phyloP scores from a whole-genome alignment of 92 coral and sea anemone genomes.

The Plumapathes pennacea region DNA sequence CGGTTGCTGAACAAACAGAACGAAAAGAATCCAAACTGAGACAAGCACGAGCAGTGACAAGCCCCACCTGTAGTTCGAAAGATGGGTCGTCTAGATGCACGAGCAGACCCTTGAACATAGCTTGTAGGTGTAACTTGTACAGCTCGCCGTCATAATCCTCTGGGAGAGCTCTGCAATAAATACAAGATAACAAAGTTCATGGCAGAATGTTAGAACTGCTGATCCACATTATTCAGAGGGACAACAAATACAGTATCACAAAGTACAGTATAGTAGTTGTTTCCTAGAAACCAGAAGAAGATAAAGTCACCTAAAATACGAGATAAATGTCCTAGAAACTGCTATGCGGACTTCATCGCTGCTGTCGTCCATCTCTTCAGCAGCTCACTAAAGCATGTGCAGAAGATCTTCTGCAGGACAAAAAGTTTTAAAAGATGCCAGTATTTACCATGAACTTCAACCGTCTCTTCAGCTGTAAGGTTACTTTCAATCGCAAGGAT shows the following conservation, averaged over 20 bases:
- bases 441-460: neutral
- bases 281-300: too few species aligned
- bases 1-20: too few species aligned
- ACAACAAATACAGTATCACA: too few species aligned
- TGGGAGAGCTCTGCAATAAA: slow-evolving; percentile 76
- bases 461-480: too few species aligned
- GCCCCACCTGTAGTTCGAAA: slow-evolving; percentile 83
- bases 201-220: too few species aligned
- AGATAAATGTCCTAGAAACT: slow-evolving; percentile 82
- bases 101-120: slow-evolving; percentile 91
- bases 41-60: too few species aligned
- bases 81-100: slow-evolving; percentile 93
- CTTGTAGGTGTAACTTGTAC: slow-evolving; percentile 92
- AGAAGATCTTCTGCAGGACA: slow-evolving; percentile 68
- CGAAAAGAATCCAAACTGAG: too few species aligned
- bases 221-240: too few species aligned
- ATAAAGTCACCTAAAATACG: slow-evolving; percentile 84
- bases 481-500: neutral
- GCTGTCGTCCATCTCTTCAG: slow-evolving; percentile 98
- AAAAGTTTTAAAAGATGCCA: too few species aligned
- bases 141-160: slow-evolving; percentile 77
- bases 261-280: too few species aligned
- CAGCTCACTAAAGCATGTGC: slow-evolving; percentile 83
- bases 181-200: too few species aligned
- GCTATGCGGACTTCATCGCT: slow-evolving; percentile 84